Base-by-base conservation (phyloP, 2,113 vertebrate genomes). In the Phyllostomus hastatus region DNA sequence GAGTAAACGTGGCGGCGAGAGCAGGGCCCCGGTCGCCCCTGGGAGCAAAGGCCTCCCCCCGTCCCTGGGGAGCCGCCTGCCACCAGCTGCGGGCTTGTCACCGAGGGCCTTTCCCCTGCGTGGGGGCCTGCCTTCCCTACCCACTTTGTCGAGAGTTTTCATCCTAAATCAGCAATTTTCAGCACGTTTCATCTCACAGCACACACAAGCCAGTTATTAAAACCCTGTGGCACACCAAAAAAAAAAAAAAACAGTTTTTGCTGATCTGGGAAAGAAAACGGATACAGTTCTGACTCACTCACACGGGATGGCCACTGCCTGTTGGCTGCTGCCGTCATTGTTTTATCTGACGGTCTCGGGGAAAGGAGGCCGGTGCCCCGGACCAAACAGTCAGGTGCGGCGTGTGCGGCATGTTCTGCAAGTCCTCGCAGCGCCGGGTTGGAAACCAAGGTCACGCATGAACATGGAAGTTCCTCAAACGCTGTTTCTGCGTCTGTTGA, bases 61-160 rank as follows among this genome's bases (percentile, higher is more conserved):
- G 22, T 26, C 15, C 52, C n/a, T 33, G 7, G 10, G 0, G 52
- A 80, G 52, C 1, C 10, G 10, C 19, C 12, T 14, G 24, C 7
- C 2, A 1, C 7, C 2, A 1, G 52, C 52, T 80, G 22, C 0
- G n/a, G n/a, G 78, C 2, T 16, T 10, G 7, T 10, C 52, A 7
- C 3, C 8, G 2, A 2, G 0, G n/a, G n/a, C 22, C 78, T 38
- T 26, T 15, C 10, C 11, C 0, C 0, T n/a, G 46, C 3, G 24
- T 33, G 35, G 41, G 33, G 7, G 1, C 48, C 0, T 5, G 24
- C 22, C 50, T 28, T 28, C 52, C 9, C 4, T 1, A 1, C 4
- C 28, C 46, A 50, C 48, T 2, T 4, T 54, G 78, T 2, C 26
- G 52, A 28, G 78, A 28, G 50, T 28, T 17, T 35, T 38, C 28